phyloP scores from a whole-genome alignment of 2,113 vertebrate genomes.

The Neodon shergylaensis region DNA sequence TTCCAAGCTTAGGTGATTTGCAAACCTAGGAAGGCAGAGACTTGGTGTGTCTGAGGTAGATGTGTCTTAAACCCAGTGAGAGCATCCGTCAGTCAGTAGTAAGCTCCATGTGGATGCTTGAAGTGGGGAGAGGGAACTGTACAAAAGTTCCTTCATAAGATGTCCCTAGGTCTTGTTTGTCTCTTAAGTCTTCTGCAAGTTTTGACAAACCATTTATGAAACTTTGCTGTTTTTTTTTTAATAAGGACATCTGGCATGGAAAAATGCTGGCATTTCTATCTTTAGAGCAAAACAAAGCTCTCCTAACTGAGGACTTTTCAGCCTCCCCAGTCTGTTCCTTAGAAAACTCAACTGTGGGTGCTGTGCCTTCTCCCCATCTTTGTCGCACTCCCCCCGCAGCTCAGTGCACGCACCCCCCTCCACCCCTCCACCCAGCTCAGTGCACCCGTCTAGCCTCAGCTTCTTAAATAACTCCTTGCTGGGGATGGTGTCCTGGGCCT shows the following conservation, averaged over 20 bases:
- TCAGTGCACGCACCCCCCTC: not conserved
- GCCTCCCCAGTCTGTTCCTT: not conserved
- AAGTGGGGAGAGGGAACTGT: not conserved
- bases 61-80: not conserved
- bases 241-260: not conserved
- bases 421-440: not conserved
- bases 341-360: not conserved
- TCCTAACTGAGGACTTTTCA: not conserved
- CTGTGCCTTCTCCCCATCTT: not conserved
- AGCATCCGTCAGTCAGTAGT: not conserved
- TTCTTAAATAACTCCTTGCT: not conserved
- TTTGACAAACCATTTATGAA: not conserved
- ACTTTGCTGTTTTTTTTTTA: constrained; percentile 3
- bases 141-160: not conserved
- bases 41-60: not conserved
- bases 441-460: not conserved
- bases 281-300: constrained; percentile 18
- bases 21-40: not conserved
- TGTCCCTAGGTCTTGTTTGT: not conserved
- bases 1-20: not conserved
- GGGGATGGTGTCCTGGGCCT: not conserved
- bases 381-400: not conserved
- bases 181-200: not conserved
- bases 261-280: constrained; percentile 21
- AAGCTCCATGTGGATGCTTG: not conserved